These are phyloP conservation scores for Petromus typicus DNA, from an alignment of 2,113 vertebrate species.

Conservation along the genomic window DNA sequence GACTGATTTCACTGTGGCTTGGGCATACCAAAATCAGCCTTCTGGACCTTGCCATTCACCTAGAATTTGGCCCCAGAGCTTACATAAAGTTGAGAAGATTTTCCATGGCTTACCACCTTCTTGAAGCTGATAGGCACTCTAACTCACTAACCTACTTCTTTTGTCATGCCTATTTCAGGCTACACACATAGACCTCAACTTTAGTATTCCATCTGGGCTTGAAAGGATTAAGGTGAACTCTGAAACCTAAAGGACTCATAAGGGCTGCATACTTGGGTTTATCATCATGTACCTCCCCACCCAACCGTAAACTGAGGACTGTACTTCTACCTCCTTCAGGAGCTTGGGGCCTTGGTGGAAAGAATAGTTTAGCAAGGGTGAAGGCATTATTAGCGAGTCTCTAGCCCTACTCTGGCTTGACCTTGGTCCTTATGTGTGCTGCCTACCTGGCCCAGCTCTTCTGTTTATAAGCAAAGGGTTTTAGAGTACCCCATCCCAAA, in stretches of 20 bases:
- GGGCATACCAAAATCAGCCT: constrained; percentile 13
- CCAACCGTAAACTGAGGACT: background rate
- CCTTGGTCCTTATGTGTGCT: background rate
- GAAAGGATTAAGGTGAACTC: background rate
- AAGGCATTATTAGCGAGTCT: background rate
- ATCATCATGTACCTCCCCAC: background rate
- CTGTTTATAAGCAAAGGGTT: background rate
- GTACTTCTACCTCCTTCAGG: background rate
- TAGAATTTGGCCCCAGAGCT: constrained; percentile 17
- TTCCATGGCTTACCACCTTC: constrained; percentile 46
- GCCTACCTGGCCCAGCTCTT: background rate
- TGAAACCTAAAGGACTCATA: background rate
- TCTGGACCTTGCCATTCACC: constrained; percentile 45
- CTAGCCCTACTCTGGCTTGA: constrained; percentile 10
- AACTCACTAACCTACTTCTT: background rate
- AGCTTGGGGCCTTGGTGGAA: constrained; percentile 19
- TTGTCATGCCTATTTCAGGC: background rate
- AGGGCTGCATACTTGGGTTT: background rate
- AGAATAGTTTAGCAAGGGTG: constrained; percentile 32
- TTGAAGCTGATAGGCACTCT: background rate
- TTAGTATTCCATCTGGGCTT: background rate
- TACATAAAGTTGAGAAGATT: constrained; percentile 57
- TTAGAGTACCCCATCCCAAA: background rate
- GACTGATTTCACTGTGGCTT: constrained; percentile 51
- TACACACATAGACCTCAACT: background rate